Evolutionary conservation across 2,888 invertebrate species (phyloP), one percentile per base, ranked within the genome.

Genomic region (Poecilobothrus nobilitatus): DNA sequence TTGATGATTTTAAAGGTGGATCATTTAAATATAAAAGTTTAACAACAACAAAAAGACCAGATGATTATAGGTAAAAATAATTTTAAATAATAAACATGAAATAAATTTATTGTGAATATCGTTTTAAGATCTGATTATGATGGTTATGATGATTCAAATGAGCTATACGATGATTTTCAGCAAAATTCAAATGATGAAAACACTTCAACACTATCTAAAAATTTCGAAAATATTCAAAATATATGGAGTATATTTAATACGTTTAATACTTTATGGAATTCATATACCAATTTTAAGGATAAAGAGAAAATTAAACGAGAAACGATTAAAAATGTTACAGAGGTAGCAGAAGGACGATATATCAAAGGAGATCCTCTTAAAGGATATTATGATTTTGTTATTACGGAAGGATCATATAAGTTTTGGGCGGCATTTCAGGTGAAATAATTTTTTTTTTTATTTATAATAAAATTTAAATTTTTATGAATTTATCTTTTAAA

Each of bases 401-500:
- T 93, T 76, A 93, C 91, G 76, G 93, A 93, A 78, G 92, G 92
- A 2, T 92, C 92, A 21, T 93, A 92, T 82, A 93, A 93, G 78
- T 93, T 93, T 81, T 93, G 92, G 92, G 91, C 92, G 53, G 91
- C 85, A 10, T 93, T 93, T 80, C 92, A 93, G 86, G 92, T 91
- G 80, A 80, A 5, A 4, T 27, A 2, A 77, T 41, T 22, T 64
- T 10, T 37, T 34, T 63, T 44, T 70, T 21, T 66, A 41, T 22
- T 37, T 18, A n/a, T n/a, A n/a, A n/a, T n/a, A n/a, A n/a, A n/a
- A n/a, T n/a, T n/a, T 18, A 66, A 61, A 27, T 20, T 20, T 22
- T 27, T 27, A n/a, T n/a, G n/a, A n/a, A n/a, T n/a, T n/a, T n/a
- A n/a, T 18, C 9, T 21, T 18, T 41, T 37, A 7, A 66, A 4